Evolutionary conservation across 2,888 invertebrate genomes (phyloP), one percentile per base, ranked within the genome.

Genomic region (Neoscelio sp.): DNA sequence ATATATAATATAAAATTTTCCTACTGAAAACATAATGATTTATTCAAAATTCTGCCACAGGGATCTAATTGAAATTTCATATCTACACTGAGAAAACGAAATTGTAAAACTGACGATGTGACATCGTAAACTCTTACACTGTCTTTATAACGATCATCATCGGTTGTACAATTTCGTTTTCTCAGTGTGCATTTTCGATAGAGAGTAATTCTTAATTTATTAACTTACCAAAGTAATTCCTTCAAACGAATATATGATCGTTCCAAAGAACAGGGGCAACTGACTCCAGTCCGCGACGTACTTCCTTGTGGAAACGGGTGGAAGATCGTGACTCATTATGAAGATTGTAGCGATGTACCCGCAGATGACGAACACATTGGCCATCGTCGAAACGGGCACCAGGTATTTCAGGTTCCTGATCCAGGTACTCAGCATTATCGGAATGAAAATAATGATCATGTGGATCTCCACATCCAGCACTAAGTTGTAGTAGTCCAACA

Each of bases 221-320:
- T n/a, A n/a, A 90, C 93, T 93, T 89, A 95, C 96, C 92, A 97
- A 90, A 60, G 96, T 96, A 82, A 99, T 99, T 78, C 98, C 99
- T 92, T 99, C 99, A 87, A 99, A 99, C 2, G 99, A 96, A 90
- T 97, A 99, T 67, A 99, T 94, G 17, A 97, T 97, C 0, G 98
- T 99, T 44, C 99, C 99, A 88, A 99, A 98, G 90, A 96, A 99
- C 8, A 99, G 91, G 0, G 99, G 98, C 73, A 96, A 91, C 74
- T 92, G 92, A 71, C 90, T 87, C 91, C 93, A 93, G 3, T 92
- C 91, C 0, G 94, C 94, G 8, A 95, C 91, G 80, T 93, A 94
- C 0, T 89, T 89, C 75, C 95, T 92, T 33, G 93, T 91, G 0
- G 91, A 85, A 0, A 95, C 89, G 0, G 94, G 88, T 0, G 96